Percentiles rank a stretch among this genome's conserved stretches.
phyloP scores from a whole-genome alignment of 2,113 vertebrate genomes.

The Apus apus region DNA sequence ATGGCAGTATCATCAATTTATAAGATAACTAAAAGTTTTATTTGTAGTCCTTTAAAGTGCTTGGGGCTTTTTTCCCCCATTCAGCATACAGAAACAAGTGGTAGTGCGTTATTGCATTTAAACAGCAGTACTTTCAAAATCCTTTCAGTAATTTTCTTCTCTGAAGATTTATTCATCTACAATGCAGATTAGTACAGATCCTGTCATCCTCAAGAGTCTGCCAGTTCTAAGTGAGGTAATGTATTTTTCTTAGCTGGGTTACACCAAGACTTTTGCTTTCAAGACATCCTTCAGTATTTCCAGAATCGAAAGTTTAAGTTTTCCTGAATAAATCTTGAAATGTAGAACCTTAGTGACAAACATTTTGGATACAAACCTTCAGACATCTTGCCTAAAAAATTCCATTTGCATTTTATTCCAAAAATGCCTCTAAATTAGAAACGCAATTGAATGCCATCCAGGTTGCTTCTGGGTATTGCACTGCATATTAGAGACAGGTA shows the following conservation, averaged over 20 bases:
- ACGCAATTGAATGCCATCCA: background rate
- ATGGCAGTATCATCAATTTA: background rate
- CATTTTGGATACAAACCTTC: background rate
- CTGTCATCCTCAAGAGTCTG: constrained; percentile 1
- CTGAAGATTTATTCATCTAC: constrained; percentile 24
- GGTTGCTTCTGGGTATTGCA: background rate
- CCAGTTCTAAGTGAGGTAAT: constrained; percentile 30
- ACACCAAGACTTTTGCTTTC: constrained; percentile 9
- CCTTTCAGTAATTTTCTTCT: background rate
- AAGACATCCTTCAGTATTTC: constrained; percentile 17
- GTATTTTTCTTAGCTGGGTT: constrained; percentile 5
- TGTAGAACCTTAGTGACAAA: constrained; percentile 4
- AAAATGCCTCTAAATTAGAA: background rate
- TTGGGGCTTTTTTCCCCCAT: background rate
- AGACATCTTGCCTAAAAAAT: background rate
- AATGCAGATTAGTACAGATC: constrained; percentile 2
- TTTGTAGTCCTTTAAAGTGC: background rate
- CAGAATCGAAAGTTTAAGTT: background rate
- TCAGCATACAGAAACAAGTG: background rate
- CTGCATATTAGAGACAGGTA: background rate
- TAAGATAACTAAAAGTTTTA: background rate
- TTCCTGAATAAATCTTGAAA: constrained; percentile 16
- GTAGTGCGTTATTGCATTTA: constrained; percentile 7
- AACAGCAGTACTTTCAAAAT: constrained; percentile 2
- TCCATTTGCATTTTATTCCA: constrained; percentile 18